Base-by-base conservation (phyloP, 53 echinoderm and acorn worm genomes). In the Holothuria leucospilota region DNA sequence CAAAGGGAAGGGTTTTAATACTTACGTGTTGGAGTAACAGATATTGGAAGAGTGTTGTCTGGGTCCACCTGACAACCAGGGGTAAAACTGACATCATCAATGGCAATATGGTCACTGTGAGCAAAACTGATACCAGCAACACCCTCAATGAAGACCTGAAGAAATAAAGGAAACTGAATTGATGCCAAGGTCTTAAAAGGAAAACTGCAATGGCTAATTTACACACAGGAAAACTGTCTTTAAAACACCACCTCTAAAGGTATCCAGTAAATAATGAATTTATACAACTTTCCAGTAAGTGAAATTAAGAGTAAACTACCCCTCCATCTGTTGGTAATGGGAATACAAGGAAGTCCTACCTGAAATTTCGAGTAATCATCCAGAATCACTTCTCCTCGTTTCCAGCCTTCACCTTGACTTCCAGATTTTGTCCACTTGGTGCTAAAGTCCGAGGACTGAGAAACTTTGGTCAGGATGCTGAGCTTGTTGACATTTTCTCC, bases 21-120 rank as follows among this genome's bases (percentile, higher is more conserved):
- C 94, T 85, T 90, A 95, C 95, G 69, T 86, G 95, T 89, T 83
- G 95, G 95, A 5, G 85, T 84, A 42, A 93, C 91, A n/a, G 88
- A 85, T 13, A 88, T 88, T 7, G 95, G 95, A 5, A 95, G 91
- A 11, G 92, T 93, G 88, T 95, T 93, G 49, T 82, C 91, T 9
- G 95, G 92, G 34, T 93, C 92, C 39, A 90, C 51, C 65, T 77
- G 40, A 28, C 95, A 91, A 26, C 90, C 88, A 25, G 91, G 91
- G 20, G 89, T 93, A 59, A 96, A 91, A 42, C 89, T 90, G 62
- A 96, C 77, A 62, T 96, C 93, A 72, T 96, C 96, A 20, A 96
- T 69, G 69, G 91, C 90, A 28, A 96, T 93, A 61, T 88, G 64
- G 68, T 87, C 93, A 56, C 71, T 78, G 28, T 9, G 8, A 11